phyloP scores from a whole-genome alignment of 2,888 invertebrate species.

The Polyommatus icarus region DNA sequence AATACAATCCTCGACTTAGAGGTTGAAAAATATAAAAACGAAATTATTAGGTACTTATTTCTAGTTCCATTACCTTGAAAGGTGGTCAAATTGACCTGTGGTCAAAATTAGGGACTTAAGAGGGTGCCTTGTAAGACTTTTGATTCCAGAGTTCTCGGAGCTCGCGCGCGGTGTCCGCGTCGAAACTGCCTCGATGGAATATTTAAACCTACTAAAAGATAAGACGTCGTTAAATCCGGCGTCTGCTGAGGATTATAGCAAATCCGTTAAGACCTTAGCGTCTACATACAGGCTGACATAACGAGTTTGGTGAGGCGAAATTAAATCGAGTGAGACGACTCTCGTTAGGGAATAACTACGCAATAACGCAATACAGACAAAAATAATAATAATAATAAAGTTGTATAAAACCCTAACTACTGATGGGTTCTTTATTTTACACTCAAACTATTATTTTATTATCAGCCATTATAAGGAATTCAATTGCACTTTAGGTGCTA shows the following conservation, averaged over 20 bases:
- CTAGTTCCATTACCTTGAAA: too few species aligned
- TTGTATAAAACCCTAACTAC: neutral
- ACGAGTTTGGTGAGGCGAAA: slow-evolving; percentile 4
- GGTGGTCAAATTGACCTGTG: too few species aligned
- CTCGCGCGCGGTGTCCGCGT: slow-evolving; percentile 32
- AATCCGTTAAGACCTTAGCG: slow-evolving; percentile 27
- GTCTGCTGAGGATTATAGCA: neutral
- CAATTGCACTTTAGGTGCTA: neutral
- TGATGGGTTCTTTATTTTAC: neutral
- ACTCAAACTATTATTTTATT: neutral
- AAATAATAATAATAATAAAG: too few species aligned
- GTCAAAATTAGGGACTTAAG: too few species aligned
- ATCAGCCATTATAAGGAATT: neutral
- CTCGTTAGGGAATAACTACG: neutral
- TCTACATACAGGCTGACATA: slow-evolving; percentile 22
- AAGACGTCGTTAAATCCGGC: slow-evolving; percentile 15
- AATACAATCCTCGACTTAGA: too few species aligned
- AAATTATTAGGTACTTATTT: too few species aligned
- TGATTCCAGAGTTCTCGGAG: neutral
- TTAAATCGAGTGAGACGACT: slow-evolving; percentile 13
- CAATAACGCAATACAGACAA: too few species aligned
- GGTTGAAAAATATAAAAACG: too few species aligned
- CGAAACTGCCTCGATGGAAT: slow-evolving; percentile 37
- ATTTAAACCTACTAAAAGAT: slow-evolving; percentile 36
- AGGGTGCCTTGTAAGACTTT: too few species aligned